These are phyloP conservation scores for Tamandua tetradactyla DNA, from an alignment of 2,797 vertebrate genomes.

Conservation along the genomic window DNA sequence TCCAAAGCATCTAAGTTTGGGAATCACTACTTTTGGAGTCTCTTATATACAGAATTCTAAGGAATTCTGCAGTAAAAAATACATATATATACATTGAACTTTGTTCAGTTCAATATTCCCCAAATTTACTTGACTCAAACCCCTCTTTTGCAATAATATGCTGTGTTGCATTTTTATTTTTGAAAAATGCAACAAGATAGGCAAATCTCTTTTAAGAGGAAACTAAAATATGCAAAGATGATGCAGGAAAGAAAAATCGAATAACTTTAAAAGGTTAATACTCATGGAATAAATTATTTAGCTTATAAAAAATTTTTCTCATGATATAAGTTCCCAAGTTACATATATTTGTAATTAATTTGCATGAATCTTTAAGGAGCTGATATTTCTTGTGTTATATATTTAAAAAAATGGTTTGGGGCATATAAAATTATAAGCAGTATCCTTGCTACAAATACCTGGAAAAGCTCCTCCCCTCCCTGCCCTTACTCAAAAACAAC, in stretches of 20 bases:
- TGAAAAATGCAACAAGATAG: background rate
- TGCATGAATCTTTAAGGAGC: background rate
- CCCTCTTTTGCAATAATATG: background rate
- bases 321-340: background rate
- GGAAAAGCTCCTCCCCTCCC: background rate
- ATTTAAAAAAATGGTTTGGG: background rate
- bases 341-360: constrained; percentile 9
- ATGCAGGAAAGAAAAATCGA: background rate
- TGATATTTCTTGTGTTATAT: background rate
- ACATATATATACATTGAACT: background rate
- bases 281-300: background rate
- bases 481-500: background rate
- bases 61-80: background rate
- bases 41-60: background rate
- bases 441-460: background rate
- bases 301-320: background rate
- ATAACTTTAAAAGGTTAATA: background rate
- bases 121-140: background rate
- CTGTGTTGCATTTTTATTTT: constrained; percentile 32
- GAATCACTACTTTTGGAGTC: background rate
- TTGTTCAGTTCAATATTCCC: background rate
- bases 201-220: background rate
- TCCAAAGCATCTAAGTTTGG: background rate
- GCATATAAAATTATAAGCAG: background rate
- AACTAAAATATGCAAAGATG: constrained; percentile 13